Conservation (phyloP, 2,797 vertebrate species). For the Aulostomus chinensis region DNA sequence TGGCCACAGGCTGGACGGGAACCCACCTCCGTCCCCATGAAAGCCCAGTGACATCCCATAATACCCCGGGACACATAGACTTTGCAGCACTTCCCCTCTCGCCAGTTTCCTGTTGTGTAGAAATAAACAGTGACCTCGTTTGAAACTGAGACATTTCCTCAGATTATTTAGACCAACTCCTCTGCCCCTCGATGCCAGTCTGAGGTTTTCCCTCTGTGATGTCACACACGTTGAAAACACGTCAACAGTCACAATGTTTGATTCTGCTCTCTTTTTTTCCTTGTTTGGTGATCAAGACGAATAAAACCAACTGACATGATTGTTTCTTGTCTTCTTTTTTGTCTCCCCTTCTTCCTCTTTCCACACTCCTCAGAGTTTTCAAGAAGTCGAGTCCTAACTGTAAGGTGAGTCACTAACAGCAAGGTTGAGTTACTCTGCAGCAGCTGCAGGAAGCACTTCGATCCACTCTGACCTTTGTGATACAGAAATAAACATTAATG, state of each 20-base stretch:
- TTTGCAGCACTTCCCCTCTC: constrained; percentile 18
- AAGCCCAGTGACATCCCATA: constrained; percentile 22
- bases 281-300: not conserved
- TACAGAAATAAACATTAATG: too few species aligned
- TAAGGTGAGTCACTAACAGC: constrained; percentile 81
- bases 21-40: too few species aligned
- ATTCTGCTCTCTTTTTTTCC: too few species aligned
- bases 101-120: constrained; percentile 13
- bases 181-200: too few species aligned
- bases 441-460: too few species aligned
- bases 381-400: constrained; percentile 93
- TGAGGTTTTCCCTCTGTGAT: too few species aligned
- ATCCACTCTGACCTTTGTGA: too few species aligned
- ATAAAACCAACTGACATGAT: not conserved
- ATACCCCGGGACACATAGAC: constrained; percentile 1
- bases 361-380: constrained; percentile 82
- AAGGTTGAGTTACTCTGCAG: not conserved
- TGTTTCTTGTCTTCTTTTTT: not conserved
- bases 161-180: not conserved
- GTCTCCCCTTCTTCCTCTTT: constrained; percentile 27
- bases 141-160: constrained; percentile 21
- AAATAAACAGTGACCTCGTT: constrained; percentile 10
- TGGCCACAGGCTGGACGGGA: too few species aligned
- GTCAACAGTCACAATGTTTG: not conserved
- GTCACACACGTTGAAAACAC: too few species aligned